Percentiles rank a stretch among this genome's conserved stretches.
These are phyloP conservation scores for Drosophila bifasciata DNA, from an alignment of 1,140 invertebrate species.

Conservation along the genomic window DNA sequence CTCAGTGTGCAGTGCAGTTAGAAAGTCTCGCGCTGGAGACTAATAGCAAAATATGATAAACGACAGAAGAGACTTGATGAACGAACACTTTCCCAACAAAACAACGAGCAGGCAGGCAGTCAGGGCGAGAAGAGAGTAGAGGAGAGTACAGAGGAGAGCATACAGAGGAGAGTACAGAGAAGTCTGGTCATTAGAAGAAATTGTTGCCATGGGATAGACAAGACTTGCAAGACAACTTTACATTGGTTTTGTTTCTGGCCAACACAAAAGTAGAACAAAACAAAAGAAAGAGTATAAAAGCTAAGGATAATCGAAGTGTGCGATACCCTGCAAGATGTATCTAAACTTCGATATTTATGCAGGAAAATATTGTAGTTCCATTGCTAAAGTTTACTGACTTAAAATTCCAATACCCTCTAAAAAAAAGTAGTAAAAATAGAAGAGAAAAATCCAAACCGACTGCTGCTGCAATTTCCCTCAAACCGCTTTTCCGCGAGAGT, in stretches of 20 bases:
- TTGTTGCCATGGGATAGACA: conserved; percentile 20
- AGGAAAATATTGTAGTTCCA: too few species aligned
- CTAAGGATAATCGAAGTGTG: too few species aligned
- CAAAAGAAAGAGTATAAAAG: conserved; percentile 21
- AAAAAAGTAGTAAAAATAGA: too few species aligned
- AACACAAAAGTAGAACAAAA: conserved; percentile 73
- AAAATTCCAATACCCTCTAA: too few species aligned
- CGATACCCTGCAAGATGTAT: too few species aligned
- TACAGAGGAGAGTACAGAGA: conserved; percentile 3
- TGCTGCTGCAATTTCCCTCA: conserved; percentile 4
- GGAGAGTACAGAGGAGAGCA: neutral
- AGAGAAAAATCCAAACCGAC: conserved; percentile 56
- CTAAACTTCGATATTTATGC: too few species aligned
- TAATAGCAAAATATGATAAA: conserved; percentile 70
- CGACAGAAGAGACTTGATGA: conserved; percentile 52
- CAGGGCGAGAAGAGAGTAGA: neutral
- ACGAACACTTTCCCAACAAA: conserved; percentile 60
- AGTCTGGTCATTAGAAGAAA: conserved; percentile 65
- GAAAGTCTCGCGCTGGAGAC: conserved; percentile 58
- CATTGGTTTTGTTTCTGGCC: conserved; percentile 32
- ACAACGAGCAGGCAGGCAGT: too few species aligned
- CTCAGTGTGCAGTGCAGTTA: conserved; percentile 41
- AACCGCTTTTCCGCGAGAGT: conserved; percentile 38
- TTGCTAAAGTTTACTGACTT: too few species aligned
- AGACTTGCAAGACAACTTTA: conserved; percentile 41